These are phyloP conservation scores for Antheraea mylitta DNA, from an alignment of 1,140 invertebrate genomes.

Conservation along the genomic window DNA sequence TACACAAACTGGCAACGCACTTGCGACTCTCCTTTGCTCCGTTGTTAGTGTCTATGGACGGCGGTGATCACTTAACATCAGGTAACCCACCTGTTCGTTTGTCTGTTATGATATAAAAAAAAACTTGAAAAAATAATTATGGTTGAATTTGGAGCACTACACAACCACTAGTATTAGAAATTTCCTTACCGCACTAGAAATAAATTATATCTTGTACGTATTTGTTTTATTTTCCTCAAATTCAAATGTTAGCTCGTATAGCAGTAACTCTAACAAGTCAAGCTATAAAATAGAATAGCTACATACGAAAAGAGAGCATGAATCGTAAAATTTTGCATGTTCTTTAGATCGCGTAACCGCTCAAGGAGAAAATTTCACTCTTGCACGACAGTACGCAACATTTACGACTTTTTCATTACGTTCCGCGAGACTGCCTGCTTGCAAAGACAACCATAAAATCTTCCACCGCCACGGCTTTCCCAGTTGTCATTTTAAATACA, in stretches of 20 bases:
- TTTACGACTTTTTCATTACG: conserved; percentile 59
- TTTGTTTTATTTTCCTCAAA: conserved; percentile 1
- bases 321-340: conserved; percentile 57
- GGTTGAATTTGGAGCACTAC: too few relatives aligned
- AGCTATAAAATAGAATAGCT: conserved; percentile 27
- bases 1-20: too few relatives aligned
- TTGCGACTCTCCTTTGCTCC: too few relatives aligned
- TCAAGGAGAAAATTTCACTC: conserved; percentile 52
- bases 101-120: too few relatives aligned
- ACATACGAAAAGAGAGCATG: conserved; percentile 27
- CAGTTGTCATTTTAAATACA: conserved; percentile 27
- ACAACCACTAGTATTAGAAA: too few relatives aligned
- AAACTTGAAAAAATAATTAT: too few relatives aligned
- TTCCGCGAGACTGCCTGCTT: conserved; percentile 41
- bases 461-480: conserved; percentile 33
- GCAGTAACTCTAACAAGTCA: conserved; percentile 22
- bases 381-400: conserved; percentile 45
- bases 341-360: conserved; percentile 39
- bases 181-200: too few relatives aligned
- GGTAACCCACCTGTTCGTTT: too few relatives aligned
- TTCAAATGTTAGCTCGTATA: not conserved
- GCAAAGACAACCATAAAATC: conserved; percentile 49
- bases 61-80: too few relatives aligned
- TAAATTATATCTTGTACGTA: not conserved
- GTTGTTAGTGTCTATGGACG: too few relatives aligned